Evolutionary conservation across 2,888 invertebrate genomes (phyloP), one percentile per base, ranked within the genome.

Genomic region (Melieria crassipennis): DNA sequence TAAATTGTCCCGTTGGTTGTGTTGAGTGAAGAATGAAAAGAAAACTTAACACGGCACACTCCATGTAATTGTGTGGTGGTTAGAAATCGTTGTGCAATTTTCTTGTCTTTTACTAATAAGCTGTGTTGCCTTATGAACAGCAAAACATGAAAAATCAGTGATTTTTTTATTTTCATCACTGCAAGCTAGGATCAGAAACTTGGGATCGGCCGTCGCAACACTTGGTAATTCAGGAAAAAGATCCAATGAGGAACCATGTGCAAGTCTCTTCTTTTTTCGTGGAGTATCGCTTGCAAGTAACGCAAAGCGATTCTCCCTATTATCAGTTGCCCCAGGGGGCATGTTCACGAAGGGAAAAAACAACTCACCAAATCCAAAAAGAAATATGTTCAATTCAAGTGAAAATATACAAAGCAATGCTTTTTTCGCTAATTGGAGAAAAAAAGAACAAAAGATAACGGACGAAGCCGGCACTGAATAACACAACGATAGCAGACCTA

Each of bases 211-310:
- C 30, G 30, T 30, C 4, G 16, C 13, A 56, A 56, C 30, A 56
- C 16, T 56, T 56, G 56, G 56, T 13, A 56, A 56, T 56, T 56
- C 30, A 56, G 56, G 56, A 9, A 56, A 56, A 13, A 13, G 7
- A 56, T 56, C 30, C 6, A 56, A 4, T 10, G 16, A 56, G 9
- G 13, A 56, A 56, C 56, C 56, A 56, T 56, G 16, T 13, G 13
- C 30, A 4, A 56, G 13, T 56, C 30, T 56, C 56, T 55, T 56
- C 30, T 56, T 56, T 13, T 56, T 56, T 7, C 56, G 56, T 13
- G 56, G 56, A 30, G 56, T 56, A 56, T 56, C 56, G 56, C 16
- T 56, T 56, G 56, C 13, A 13, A 56, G 56, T 13, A 56, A 56
- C 3, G 56, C 16, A 56, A 56, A 56, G 11, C 56, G 56, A 56